These are phyloP conservation scores for Koerneria pararmatus DNA, from an alignment of 2,888 invertebrate species.

Conservation along the genomic window DNA sequence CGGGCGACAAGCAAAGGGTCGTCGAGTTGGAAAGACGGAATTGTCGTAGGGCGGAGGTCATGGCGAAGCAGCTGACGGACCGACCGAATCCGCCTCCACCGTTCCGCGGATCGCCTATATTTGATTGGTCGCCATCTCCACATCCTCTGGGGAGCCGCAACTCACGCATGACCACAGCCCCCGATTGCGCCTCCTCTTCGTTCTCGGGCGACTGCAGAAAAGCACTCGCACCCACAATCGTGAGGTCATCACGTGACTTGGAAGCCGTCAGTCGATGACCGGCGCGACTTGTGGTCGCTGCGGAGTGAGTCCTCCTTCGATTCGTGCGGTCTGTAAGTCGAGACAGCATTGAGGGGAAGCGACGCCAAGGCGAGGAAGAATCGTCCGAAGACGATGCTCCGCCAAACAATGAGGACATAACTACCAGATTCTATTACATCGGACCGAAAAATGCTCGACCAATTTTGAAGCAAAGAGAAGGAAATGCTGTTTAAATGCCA, in stretches of 20 bases:
- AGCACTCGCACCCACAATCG: neutral
- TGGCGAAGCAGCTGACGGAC: slow-evolving; percentile 28
- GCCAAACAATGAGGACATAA: neutral
- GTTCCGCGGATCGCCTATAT: neutral
- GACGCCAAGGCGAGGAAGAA: slow-evolving; percentile 27
- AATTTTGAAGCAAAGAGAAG: neutral
- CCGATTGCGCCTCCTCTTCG: neutral
- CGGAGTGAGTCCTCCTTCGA: neutral
- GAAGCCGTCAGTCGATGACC: neutral
- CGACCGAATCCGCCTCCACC: slow-evolving; percentile 23
- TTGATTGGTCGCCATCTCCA: neutral
- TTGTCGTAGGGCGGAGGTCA: slow-evolving; percentile 18
- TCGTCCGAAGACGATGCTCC: slow-evolving; percentile 9
- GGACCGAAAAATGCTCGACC: slow-evolving; percentile 8
- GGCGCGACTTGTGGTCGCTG: neutral
- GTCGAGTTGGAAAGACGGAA: no score
- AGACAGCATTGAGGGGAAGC: slow-evolving; percentile 29
- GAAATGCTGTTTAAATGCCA: neutral
- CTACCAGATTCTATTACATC: no score
- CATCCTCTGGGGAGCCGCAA: neutral
- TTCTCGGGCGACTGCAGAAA: neutral
- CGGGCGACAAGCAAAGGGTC: slow-evolving; percentile 27
- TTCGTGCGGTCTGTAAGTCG: slow-evolving; percentile 10
- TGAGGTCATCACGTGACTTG: neutral
- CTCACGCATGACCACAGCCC: neutral